Base-by-base conservation (phyloP, 2,888 invertebrate genomes). In the Chrysolina haemoptera region DNA sequence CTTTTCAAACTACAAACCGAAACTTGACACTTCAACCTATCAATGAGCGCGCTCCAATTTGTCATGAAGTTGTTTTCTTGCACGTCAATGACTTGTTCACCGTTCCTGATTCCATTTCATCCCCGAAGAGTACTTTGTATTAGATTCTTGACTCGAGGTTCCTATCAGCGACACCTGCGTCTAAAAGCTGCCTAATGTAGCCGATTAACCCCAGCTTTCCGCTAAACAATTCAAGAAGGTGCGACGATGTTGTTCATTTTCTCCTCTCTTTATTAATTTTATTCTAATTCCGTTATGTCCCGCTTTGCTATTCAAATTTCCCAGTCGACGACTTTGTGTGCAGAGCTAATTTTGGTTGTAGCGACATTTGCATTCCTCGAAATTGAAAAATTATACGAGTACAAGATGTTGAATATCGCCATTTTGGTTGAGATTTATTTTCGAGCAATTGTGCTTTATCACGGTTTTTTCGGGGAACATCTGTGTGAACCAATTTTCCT, bases 91-190 rank as follows among this genome's bases (percentile, higher is more conserved):
- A n/a, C 20, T n/a, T 46, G 35, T 4, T 14, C 10, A 46, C 14
- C 14, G 20, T 18, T 16, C 16, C 27, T 20, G 10, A 40, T 11
- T 18, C 35, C 4, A 67, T 55, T 16, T 75, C 73, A 70, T 70
- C 79, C 74, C 78, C 78, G 70, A 70, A 80, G 80, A 77, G 78
- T 77, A 78, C 79, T 80, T 78, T 80, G 81, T 79, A 82, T 82
- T 77, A 79, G 77, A 77, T 78, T 76, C 78, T 76, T 73, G 81
- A 78, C 80, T 80, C 78, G 77, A 80, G 78, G 80, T 79, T 78
- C 80, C 82, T 82, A 83, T 84, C 82, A 81, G 80, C 77, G 81
- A 83, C 84, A 84, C 84, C 84, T 84, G 84, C 75, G 80, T 62
- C 79, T 82, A 78, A 82, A 81, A 82, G 79, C 79, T 79, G 78